phyloP scores from a whole-genome alignment of 2,113 vertebrate species.

The Isurus oxyrinchus region DNA sequence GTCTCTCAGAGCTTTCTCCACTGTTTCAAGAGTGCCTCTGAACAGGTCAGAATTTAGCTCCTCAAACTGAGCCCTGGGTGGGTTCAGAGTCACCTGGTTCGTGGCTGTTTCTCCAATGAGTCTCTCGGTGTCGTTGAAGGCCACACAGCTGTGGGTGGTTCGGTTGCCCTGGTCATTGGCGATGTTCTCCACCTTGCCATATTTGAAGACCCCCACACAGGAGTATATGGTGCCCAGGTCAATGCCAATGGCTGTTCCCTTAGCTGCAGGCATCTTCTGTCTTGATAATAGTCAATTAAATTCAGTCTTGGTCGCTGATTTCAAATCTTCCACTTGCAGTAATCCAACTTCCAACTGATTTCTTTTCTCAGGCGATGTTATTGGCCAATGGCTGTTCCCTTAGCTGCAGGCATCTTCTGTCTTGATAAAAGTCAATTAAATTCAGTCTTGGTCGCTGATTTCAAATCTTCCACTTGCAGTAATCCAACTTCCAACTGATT shows the following conservation, averaged over 20 bases:
- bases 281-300: too few species aligned
- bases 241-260: conserved; percentile 17
- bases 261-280: not conserved
- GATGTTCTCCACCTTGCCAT: conserved; percentile 35
- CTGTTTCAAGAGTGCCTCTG: conserved; percentile 42
- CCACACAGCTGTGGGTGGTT: conserved; percentile 23
- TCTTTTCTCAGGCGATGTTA: not conserved
- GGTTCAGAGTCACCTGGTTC: conserved; percentile 81
- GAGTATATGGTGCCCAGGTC: conserved; percentile 30
- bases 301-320: too few species aligned
- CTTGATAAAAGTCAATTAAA: too few species aligned
- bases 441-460: too few species aligned
- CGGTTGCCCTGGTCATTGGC: conserved; percentile 37
- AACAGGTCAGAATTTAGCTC: conserved; percentile 47
- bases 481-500: too few species aligned
- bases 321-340: not conserved
- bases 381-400: conserved; percentile 12
- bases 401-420: not conserved
- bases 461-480: not conserved
- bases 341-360: too few species aligned
- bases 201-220: conserved; percentile 24
- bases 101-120: conserved; percentile 71
- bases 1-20: conserved; percentile 42
- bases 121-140: conserved; percentile 40
- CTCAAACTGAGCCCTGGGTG: conserved; percentile 48